Conservation (phyloP, 2,888 invertebrate species). For the Clanis bilineata region DNA sequence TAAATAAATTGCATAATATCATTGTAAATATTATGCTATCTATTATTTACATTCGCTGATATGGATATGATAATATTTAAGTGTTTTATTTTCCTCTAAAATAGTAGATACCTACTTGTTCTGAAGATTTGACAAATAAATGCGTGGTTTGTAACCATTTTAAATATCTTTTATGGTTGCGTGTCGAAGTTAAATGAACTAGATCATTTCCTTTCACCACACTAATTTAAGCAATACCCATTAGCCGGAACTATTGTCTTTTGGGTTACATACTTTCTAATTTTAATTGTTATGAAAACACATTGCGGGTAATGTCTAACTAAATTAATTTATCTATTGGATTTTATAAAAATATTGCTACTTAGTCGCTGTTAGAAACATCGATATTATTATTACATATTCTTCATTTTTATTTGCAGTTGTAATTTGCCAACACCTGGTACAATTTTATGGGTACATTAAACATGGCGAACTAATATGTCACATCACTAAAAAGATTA, state of each 20-base stretch:
- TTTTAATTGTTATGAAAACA: background rate
- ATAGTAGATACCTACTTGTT: no score
- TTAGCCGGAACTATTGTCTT: background rate
- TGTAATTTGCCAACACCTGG: no score
- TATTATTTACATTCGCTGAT: no score
- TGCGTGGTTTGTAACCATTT: background rate
- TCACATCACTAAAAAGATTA: background rate
- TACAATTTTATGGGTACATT: background rate
- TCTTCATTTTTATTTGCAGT: no score
- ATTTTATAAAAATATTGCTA: no score
- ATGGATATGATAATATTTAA: no score
- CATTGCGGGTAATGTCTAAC: no score
- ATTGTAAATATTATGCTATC: background rate
- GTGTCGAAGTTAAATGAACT: slow-evolving; percentile 5
- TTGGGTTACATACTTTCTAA: background rate
- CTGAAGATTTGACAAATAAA: no score
- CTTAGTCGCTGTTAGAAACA: no score
- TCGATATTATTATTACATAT: no score
- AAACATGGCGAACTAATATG: background rate
- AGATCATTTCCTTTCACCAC: slow-evolving; percentile 27
- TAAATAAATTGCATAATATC: background rate
- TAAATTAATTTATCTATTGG: no score
- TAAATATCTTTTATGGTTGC: background rate
- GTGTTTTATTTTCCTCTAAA: no score
- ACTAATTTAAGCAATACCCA: slow-evolving; percentile 9